These are phyloP conservation scores for Brachyhypopomus occidentalis DNA, from an alignment of 2,113 vertebrate species.

Conservation along the genomic window DNA sequence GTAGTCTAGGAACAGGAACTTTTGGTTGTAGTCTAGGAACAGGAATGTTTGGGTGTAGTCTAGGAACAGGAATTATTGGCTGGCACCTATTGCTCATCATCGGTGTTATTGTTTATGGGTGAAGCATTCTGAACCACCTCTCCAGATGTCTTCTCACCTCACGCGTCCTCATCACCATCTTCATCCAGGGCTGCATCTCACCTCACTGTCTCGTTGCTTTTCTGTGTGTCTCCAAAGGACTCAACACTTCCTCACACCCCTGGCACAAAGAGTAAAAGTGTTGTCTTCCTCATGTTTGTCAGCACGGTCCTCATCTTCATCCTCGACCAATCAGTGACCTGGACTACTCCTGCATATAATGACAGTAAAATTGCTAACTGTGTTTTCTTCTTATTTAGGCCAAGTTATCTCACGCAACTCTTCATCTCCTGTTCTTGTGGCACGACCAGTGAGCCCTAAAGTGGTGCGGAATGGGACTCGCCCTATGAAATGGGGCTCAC, in stretches of 20 bases:
- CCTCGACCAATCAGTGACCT: constrained; percentile 31
- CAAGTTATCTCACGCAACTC: constrained; percentile 47
- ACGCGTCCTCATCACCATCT: constrained; percentile 37
- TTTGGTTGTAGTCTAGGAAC: no score
- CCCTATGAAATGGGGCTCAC: neutral
- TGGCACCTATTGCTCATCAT: neutral
- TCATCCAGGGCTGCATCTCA: constrained; percentile 25
- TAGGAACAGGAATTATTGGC: no score
- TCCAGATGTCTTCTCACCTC: constrained; percentile 24
- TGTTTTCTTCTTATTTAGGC: constrained; percentile 69
- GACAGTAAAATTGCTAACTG: constrained; percentile 7
- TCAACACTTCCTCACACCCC: constrained; percentile 1
- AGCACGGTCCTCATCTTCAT: constrained; percentile 18
- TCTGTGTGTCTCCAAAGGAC: constrained; percentile 36
- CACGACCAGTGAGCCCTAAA: constrained; percentile 34
- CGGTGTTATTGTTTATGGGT: neutral
- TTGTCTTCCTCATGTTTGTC: constrained; percentile 30
- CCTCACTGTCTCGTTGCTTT: constrained; percentile 21
- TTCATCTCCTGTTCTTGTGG: constrained; percentile 50
- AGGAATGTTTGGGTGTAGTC: no score
- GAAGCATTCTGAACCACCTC: constrained; percentile 18
- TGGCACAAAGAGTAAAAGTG: constrained; percentile 28
- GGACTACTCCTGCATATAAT: constrained; percentile 33
- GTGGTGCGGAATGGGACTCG: no score
- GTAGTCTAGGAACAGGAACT: no score